Base-by-base conservation (phyloP, 2,888 invertebrate genomes). In the Oscheius sp. region DNA sequence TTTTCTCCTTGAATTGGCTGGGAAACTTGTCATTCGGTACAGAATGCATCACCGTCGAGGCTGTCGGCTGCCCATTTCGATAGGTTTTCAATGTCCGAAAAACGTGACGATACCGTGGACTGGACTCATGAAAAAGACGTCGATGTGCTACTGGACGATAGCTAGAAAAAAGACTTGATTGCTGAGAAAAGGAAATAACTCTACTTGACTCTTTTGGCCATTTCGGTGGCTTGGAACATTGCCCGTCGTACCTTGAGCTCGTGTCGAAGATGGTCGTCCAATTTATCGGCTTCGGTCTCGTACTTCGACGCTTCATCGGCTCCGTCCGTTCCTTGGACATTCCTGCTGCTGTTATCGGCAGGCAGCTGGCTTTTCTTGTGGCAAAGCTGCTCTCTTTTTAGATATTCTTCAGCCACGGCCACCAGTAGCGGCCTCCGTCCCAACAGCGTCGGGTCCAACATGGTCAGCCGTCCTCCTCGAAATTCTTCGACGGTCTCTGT, bases 131-230 rank as follows among this genome's bases (percentile, higher is more conserved):
- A 23, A 55, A 55, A 21, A 55, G 55, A 25, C 55, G 55, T 3
- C 55, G 55, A 55, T 55, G 55, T 25, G 25, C 55, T 13, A 55
- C 25, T 5, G 23, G 12, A 18, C 55, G 55, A 55, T 55, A 55
- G 25, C 55, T 55, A 6, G 13, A 55, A 55, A 52, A 23, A 55
- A 6, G 21, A 55, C 25, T 2, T 16, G 2, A 55, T 16, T 52
- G 18, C 13, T 7, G 21, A 55, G 13, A 13, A 55, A 55, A 23
- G 13, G 25, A 55, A 23, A 55, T 3, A 21, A 55, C 16, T 3
- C 5, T 16, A 55, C 55, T 25, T 55, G 25, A 23, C 23, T 23
- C 55, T 21, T 23, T 25, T 21, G 21, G 25, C 55, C 21, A 13
- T 23, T 13, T 55, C 55, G 2, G 55, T 55, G 23, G 55, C 55